Evolutionary conservation across 2,113 vertebrate species (phyloP).

Genomic region (Dryoscopus gambensis): DNA sequence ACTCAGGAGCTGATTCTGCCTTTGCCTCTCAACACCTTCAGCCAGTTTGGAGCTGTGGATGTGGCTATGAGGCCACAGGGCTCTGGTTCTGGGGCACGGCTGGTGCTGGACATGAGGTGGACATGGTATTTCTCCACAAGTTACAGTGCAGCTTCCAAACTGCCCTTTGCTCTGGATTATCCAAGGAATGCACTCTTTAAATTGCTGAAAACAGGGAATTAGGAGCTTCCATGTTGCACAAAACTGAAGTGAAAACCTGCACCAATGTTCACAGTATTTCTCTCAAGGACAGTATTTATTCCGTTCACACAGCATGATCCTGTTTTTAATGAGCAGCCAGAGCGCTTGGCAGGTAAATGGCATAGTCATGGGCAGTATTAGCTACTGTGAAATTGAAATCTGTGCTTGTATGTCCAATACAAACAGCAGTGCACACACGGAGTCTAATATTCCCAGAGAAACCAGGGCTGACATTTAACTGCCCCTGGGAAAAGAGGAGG

Average conservation of each 20-base stretch:
- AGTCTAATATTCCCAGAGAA: neutral
- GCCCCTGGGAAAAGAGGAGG: neutral
- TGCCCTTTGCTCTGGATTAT: neutral
- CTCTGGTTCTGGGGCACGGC: neutral
- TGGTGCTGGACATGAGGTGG: neutral
- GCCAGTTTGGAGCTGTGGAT: neutral
- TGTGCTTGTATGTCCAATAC: neutral
- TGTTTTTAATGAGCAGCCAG: slow-evolving; percentile 24
- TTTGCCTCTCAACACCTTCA: neutral
- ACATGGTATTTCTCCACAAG: neutral
- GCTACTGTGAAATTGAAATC: slow-evolving; percentile 16
- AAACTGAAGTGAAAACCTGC: neutral
- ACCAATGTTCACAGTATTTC: neutral
- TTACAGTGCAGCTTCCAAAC: neutral
- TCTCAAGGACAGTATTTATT: neutral
- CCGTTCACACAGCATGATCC: neutral
- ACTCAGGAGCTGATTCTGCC: neutral
- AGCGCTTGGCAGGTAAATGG: slow-evolving; percentile 16
- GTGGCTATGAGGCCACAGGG: neutral
- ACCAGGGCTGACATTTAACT: neutral
- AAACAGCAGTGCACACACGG: neutral
- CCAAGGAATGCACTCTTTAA: neutral
- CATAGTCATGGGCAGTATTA: neutral
- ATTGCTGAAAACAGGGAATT: neutral
- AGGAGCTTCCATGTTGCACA: neutral